These are phyloP conservation scores for Calliopsis andreniformis DNA, from an alignment of 1,140 invertebrate species.

Conservation along the genomic window DNA sequence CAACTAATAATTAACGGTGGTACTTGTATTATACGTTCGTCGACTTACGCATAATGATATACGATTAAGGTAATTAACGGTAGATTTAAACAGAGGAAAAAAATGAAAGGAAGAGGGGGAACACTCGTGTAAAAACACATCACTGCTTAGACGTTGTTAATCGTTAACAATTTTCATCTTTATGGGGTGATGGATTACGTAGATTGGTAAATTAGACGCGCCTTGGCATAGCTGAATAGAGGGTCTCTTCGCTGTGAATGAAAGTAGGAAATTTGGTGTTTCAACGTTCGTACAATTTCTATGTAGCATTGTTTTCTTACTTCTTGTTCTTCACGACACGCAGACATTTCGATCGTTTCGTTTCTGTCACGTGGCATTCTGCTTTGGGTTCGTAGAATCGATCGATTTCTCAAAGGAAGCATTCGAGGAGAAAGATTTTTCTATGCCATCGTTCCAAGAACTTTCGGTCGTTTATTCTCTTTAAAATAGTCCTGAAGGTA, in stretches of 20 bases:
- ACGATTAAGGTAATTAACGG: conserved; percentile 45
- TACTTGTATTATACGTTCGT: conserved; percentile 62
- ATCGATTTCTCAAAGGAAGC: conserved; percentile 6
- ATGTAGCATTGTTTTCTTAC: background rate
- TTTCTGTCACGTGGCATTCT: conserved; percentile 1
- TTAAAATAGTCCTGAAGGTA: background rate
- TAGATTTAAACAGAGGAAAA: conserved; percentile 30
- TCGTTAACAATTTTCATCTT: conserved; percentile 50
- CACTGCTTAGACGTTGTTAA: conserved; percentile 56
- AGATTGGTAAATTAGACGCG: conserved; percentile 31
- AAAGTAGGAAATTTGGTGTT: conserved; percentile 46
- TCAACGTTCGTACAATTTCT: conserved; percentile 33
- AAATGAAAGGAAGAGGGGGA: background rate
- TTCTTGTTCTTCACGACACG: background rate
- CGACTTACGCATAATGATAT: conserved; percentile 59
- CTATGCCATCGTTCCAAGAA: background rate
- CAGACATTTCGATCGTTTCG: conserved; percentile 14
- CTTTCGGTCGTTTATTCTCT: background rate
- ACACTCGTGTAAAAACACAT: conserved; percentile 39
- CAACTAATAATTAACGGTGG: conserved; percentile 54
- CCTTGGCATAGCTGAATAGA: conserved; percentile 17
- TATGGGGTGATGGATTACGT: conserved; percentile 45
- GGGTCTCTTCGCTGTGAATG: conserved; percentile 18
- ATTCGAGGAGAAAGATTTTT: background rate
- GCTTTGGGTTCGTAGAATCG: conserved; percentile 7